Evolutionary conservation across 2,888 invertebrate species (phyloP).

Genomic region (Drosophila macrospina): DNA sequence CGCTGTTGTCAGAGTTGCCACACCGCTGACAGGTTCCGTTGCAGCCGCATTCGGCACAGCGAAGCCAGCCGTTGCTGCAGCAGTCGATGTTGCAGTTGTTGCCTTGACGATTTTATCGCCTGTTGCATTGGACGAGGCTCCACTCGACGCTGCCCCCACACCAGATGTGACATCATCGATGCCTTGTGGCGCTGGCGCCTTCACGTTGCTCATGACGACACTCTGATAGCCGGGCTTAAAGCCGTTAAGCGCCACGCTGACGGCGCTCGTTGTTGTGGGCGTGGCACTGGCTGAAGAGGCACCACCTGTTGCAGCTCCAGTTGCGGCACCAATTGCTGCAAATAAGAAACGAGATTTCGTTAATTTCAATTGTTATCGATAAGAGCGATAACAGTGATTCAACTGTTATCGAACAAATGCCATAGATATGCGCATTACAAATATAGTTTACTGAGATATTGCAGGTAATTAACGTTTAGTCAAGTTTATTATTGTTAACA

Average conservation of each 20-base stretch:
- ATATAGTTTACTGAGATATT: too few relatives aligned
- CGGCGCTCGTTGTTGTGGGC: slow-evolving; percentile 49
- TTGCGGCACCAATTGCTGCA: slow-evolving; percentile 21
- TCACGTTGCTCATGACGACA: slow-evolving; percentile 68
- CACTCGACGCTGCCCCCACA: slow-evolving; percentile 9
- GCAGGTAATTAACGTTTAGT: too few relatives aligned
- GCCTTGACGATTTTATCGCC: slow-evolving; percentile 63
- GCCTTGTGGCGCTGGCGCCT: slow-evolving; percentile 27
- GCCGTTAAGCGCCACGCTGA: slow-evolving; percentile 64
- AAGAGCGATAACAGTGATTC: background rate
- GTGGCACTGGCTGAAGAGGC: slow-evolving; percentile 44
- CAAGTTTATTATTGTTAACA: too few relatives aligned
- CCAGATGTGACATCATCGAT: slow-evolving; percentile 28
- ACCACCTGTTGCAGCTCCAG: slow-evolving; percentile 29
- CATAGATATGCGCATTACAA: background rate
- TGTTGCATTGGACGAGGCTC: slow-evolving; percentile 22
- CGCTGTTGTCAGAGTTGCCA: slow-evolving; percentile 76
- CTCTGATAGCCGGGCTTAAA: slow-evolving; percentile 74
- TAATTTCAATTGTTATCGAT: background rate
- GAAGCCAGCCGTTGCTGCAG: slow-evolving; percentile 13
- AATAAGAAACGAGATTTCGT: background rate
- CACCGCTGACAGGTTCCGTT: slow-evolving; percentile 46
- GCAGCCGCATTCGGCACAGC: slow-evolving; percentile 41
- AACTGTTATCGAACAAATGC: background rate
- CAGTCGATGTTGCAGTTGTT: slow-evolving; percentile 21